Conservation (phyloP, 2,113 vertebrate species). For the Mobula hypostoma region DNA sequence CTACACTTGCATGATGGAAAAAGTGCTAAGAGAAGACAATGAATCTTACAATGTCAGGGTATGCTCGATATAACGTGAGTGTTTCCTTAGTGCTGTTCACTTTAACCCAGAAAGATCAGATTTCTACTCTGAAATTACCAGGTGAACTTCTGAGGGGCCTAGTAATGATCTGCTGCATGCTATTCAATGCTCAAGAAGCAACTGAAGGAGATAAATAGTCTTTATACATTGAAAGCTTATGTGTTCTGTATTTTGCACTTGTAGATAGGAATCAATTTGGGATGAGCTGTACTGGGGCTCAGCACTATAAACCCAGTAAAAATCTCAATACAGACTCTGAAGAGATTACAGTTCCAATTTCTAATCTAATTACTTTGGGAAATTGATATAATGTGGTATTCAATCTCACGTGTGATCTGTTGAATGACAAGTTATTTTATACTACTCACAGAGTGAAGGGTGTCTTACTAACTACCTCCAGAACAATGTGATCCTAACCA, state of each 20-base stretch:
- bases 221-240: not conserved
- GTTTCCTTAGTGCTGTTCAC: not conserved
- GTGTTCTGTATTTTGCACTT: not conserved
- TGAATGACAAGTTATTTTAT: no score
- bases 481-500: not conserved
- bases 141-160: not conserved
- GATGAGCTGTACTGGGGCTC: not conserved
- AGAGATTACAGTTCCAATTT: not conserved
- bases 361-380: not conserved
- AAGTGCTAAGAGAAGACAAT: not conserved
- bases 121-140: not conserved
- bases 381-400: not conserved
- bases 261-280: not conserved
- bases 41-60: not conserved
- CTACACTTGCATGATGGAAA: not conserved
- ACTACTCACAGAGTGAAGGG: not conserved
- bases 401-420: not conserved
- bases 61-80: not conserved
- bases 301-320: not conserved
- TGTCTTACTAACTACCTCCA: not conserved
- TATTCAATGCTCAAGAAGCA: not conserved
- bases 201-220: not conserved
- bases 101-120: not conserved
- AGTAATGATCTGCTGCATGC: not conserved
- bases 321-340: not conserved